Conservation (phyloP, 2,888 invertebrate genomes). For the Stenoptilia bipunctidactyla region DNA sequence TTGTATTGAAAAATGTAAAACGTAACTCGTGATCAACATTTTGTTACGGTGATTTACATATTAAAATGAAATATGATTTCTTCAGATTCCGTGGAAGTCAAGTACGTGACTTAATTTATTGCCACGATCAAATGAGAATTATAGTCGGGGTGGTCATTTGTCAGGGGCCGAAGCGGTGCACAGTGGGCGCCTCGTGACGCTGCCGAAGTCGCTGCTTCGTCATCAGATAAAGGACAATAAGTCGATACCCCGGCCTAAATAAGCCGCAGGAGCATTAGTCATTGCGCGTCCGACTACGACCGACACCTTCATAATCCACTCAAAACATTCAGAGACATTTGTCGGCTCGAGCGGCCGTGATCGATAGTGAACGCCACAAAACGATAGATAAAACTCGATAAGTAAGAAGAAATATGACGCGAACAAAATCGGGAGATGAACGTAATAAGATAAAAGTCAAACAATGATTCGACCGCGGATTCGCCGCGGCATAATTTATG, state of each 20-base stretch:
- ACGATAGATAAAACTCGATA: constrained; percentile 70
- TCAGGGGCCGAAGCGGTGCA: constrained; percentile 29
- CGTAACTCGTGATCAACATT: constrained; percentile 38
- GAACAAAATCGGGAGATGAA: constrained; percentile 71
- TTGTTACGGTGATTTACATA: constrained; percentile 40
- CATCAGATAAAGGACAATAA: constrained; percentile 65
- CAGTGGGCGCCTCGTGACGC: constrained; percentile 11
- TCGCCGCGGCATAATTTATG: constrained; percentile 72
- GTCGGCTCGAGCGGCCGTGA: constrained; percentile 59
- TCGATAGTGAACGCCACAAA: constrained; percentile 67
- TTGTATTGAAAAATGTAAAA: constrained; percentile 20
- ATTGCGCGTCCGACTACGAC: constrained; percentile 29
- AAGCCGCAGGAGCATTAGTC: constrained; percentile 55
- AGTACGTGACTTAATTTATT: constrained; percentile 57
- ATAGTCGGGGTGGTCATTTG: constrained; percentile 44
- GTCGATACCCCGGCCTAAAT: constrained; percentile 60
- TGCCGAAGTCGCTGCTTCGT: constrained; percentile 22
- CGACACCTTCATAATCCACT: constrained; percentile 62
- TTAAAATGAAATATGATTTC: constrained; percentile 37
- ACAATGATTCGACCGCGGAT: constrained; percentile 71
- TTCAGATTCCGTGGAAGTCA: constrained; percentile 33
- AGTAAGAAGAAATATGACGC: constrained; percentile 70
- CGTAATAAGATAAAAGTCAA: constrained; percentile 72
- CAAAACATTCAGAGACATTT: constrained; percentile 68
- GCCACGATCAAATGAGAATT: constrained; percentile 48